Evolutionary conservation across 2,797 vertebrate species (phyloP), one percentile per base, ranked within the genome.

Genomic region (Dipus sagitta): DNA sequence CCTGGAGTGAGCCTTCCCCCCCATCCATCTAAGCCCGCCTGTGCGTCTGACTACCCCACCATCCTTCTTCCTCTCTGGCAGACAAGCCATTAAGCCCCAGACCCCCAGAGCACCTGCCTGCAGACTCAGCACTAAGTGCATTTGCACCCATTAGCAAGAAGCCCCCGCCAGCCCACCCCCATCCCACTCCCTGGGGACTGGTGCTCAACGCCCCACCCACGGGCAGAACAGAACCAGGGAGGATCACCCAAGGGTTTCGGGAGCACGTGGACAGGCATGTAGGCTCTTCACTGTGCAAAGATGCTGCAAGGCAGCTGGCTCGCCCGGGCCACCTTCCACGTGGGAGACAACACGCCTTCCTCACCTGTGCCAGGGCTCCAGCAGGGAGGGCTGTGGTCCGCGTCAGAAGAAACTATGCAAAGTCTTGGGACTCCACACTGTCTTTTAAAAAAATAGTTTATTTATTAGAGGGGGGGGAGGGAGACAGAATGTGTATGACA

Each of bases 21-120:
- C 20, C 52, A 5, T 34, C 65, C 72, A 0, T 62, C 71, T 14
- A 30, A 32, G 12, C 64, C 60, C 7, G 47, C 81, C n/a, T 7
- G 0, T 28, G 52, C 11, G 72, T 80, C 94, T 84, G 86, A 82
- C 79, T 5, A 1, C 12, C 38, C 6, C 1, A 24, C 79, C 72
- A 92, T 94, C 86, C 92, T 87, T 96, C 92, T 95, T 96, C 64
- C 60, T 93, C 86, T 24, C 38, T 82, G 92, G 92, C 95, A 94
- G 94, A n/a, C 12, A 0, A 72, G 84, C 92, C 92, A 92, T 95
- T 93, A 95, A 92, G 91, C 34, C 0, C 58, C 68, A 67, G 89
- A 78, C 86, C 82, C 77, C 62, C 0, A 34, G 28, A 91, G 79
- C 72, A 15, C 58, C 0, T 2, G 76, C 58, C 95, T 92, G 95